A percentile compares a stretch with the other conserved stretches of the same genome.
These are phyloP conservation scores for Globodera rostochiensis DNA, from an alignment of 1,140 invertebrate species.

Conservation along the genomic window DNA sequence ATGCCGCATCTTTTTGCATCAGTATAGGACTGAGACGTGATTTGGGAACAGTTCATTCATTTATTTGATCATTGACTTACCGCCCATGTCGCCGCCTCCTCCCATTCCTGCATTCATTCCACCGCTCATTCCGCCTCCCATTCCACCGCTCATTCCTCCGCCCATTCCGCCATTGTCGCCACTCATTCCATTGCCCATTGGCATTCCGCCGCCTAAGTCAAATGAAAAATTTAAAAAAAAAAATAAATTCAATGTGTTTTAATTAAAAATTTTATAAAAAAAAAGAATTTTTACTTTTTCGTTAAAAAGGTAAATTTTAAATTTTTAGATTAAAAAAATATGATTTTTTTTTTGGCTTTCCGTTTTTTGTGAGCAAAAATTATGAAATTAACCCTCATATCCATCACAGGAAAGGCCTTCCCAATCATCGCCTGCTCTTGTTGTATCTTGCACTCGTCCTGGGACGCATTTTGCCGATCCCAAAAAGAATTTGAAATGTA, in stretches of 20 bases:
- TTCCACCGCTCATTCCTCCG: neutral
- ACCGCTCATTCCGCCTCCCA: neutral
- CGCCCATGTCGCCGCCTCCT: slow-evolving; percentile 10
- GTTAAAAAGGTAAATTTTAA: neutral
- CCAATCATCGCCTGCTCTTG: neutral
- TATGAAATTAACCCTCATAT: neutral
- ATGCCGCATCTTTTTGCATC: too few relatives aligned
- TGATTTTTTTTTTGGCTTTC: neutral
- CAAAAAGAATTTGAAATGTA: neutral
- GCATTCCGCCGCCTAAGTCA: neutral
- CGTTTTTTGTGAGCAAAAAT: neutral
- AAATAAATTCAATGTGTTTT: too few relatives aligned
- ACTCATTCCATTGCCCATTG: neutral
- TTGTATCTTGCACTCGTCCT: neutral
- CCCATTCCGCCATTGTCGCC: slow-evolving; percentile 1
- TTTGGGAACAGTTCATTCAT: too few relatives aligned
- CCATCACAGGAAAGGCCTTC: neutral
- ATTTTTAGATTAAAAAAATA: neutral
- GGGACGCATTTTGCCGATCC: slow-evolving; percentile 1
- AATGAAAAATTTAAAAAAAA: neutral
- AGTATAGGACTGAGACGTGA: too few relatives aligned
- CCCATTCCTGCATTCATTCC: slow-evolving; percentile 1
- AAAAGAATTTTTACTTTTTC: neutral
- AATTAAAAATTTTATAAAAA: neutral
- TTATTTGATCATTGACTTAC: neutral